Conservation (phyloP, 2,113 vertebrate species). For the Rhabdomys dilectus region DNA sequence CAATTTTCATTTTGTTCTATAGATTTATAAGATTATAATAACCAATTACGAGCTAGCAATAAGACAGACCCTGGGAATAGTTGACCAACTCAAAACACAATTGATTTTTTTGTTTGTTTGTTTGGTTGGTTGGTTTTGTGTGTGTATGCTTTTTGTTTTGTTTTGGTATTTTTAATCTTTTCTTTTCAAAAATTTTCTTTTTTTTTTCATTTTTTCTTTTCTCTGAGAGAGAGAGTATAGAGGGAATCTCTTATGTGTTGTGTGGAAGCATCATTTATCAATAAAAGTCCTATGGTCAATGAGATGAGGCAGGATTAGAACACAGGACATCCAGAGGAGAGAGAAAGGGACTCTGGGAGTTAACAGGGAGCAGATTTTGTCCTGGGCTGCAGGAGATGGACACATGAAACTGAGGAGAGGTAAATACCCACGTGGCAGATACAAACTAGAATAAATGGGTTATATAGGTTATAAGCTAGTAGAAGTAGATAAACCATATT, state of each 20-base stretch:
- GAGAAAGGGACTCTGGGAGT: not conserved
- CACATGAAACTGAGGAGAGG: too few species aligned
- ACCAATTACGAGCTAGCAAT: not conserved
- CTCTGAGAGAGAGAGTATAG: not conserved
- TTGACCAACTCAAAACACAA: not conserved
- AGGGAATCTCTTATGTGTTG: too few species aligned
- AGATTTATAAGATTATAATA: not conserved
- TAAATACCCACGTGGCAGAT: too few species aligned
- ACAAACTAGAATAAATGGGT: too few species aligned
- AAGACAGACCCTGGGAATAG: not conserved
- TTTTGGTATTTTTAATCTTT: not conserved
- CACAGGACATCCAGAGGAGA: too few species aligned
- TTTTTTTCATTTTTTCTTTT: not conserved
- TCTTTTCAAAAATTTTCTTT: not conserved
- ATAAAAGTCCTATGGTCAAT: too few species aligned
- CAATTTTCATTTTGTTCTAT: not conserved
- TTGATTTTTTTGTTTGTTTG: too few species aligned
- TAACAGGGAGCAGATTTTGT: too few species aligned
- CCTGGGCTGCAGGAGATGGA: too few species aligned
- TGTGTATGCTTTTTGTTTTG: not conserved
- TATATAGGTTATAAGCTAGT: too few species aligned
- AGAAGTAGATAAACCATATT: not conserved
- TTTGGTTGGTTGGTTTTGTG: not conserved
- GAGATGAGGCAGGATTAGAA: too few species aligned
- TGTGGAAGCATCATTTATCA: too few species aligned